These are phyloP conservation scores for Andrena dorsata DNA, from an alignment of 2,888 invertebrate genomes.

Conservation along the genomic window DNA sequence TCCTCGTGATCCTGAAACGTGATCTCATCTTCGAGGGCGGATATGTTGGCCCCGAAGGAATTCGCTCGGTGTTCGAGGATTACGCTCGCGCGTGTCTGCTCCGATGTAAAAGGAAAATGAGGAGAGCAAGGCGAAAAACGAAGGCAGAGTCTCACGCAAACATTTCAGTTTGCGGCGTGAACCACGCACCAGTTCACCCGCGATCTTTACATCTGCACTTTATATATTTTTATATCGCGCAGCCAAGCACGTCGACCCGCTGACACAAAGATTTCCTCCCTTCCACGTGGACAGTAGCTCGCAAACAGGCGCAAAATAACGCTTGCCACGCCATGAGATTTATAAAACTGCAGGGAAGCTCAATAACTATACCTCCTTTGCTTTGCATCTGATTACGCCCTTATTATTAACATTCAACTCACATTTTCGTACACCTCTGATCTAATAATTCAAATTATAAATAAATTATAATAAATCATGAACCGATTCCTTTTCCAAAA, in stretches of 20 bases:
- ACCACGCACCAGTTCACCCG: conserved; percentile 25
- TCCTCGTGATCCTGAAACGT: conserved; percentile 65
- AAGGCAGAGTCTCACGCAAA: conserved; percentile 36
- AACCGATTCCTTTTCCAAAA: too few relatives aligned
- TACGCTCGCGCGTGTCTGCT: conserved; percentile 47
- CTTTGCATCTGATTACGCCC: too few relatives aligned
- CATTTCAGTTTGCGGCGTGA: conserved; percentile 45
- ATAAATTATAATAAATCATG: too few relatives aligned
- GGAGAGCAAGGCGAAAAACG: background rate
- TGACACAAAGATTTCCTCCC: conserved; percentile 52
- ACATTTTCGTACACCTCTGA: too few relatives aligned
- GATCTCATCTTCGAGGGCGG: conserved; percentile 68
- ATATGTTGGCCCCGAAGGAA: conserved; percentile 59
- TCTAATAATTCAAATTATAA: too few relatives aligned
- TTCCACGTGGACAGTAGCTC: conserved; percentile 17
- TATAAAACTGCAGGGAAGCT: too few relatives aligned
- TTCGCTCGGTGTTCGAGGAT: conserved; percentile 56
- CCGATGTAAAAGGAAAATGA: conserved; percentile 51
- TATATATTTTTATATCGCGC: conserved; percentile 64
- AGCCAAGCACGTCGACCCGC: conserved; percentile 50
- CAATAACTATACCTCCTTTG: too few relatives aligned
- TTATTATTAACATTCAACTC: too few relatives aligned
- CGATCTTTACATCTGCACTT: conserved; percentile 65
- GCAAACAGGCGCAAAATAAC: conserved; percentile 28
- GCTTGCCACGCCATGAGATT: background rate